Conservation (phyloP, 2,113 vertebrate genomes). For the Stigmatopora nigra region DNA sequence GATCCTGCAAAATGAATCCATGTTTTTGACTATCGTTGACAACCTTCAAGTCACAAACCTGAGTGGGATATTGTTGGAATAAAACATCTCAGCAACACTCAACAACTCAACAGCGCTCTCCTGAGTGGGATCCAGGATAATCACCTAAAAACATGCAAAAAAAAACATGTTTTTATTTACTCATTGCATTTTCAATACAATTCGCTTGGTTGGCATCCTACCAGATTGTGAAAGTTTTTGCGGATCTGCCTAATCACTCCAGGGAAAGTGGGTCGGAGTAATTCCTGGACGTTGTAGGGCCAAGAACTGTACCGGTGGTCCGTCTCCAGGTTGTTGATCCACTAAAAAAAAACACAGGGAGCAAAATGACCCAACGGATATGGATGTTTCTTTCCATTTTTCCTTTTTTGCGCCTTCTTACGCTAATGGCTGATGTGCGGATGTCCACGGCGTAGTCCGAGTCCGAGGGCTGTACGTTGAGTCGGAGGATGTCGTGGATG, state of each 20-base stretch:
- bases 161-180: constrained; percentile 1
- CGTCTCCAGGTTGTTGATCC: constrained; percentile 93
- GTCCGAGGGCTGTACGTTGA: constrained; percentile 89
- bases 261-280: constrained; percentile 92
- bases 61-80: constrained; percentile 91
- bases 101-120: constrained; percentile 81
- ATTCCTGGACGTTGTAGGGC: constrained; percentile 89
- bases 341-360: constrained; percentile 66
- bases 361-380: background rate
- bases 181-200: background rate
- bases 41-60: constrained; percentile 58
- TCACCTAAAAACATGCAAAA: constrained; percentile 70
- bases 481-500: constrained; percentile 86
- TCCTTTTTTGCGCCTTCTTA: constrained; percentile 63
- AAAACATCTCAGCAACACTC: constrained; percentile 94
- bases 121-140: constrained; percentile 84
- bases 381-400: too few species aligned
- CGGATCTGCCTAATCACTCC: constrained; percentile 96
- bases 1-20: background rate
- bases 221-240: constrained; percentile 96
- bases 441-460: constrained; percentile 94
- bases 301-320: constrained; percentile 85
- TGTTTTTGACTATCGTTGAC: background rate
- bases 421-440: constrained; percentile 83
- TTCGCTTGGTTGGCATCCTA: constrained; percentile 48